phyloP scores from a whole-genome alignment of 2,797 vertebrate genomes.

The Merluccius polli region DNA sequence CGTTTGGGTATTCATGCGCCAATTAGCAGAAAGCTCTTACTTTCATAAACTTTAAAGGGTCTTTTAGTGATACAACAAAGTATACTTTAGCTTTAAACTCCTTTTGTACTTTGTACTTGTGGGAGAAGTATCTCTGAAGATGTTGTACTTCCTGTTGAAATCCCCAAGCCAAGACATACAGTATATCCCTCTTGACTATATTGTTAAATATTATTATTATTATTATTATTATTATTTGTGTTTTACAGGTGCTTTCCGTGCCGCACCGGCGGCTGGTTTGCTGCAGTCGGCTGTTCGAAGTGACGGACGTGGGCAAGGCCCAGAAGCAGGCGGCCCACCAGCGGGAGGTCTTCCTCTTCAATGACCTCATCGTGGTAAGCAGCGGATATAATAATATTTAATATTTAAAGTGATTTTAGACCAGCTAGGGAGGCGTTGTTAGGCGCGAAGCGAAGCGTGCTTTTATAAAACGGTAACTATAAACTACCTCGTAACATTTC shows the following conservation, averaged over 20 bases:
- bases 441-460: too few relatives aligned
- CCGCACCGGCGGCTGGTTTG: conserved; percentile 95
- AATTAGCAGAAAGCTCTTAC: too few relatives aligned
- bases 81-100: neutral
- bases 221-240: neutral
- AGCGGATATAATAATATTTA: too few relatives aligned
- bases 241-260: conserved; percentile 87
- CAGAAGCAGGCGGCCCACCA: conserved; percentile 98
- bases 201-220: neutral
- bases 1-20: too few relatives aligned
- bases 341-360: conserved; percentile 98
- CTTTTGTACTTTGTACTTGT: neutral
- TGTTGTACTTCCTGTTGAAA: neutral
- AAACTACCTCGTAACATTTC: too few relatives aligned
- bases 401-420: too few relatives aligned
- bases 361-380: conserved; percentile 93
- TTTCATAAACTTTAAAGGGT: neutral
- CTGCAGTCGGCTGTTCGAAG: conserved; percentile 97
- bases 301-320: conserved; percentile 92
- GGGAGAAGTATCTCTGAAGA: neutral
- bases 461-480: too few relatives aligned
- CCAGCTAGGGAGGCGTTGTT: too few relatives aligned
- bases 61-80: neutral
- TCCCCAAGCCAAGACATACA: neutral
- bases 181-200: neutral